Percentiles rank a stretch among this genome's conserved stretches.
Evolutionary conservation across 2,888 invertebrate genomes (phyloP).

Genomic region (Cheilosia grossa): DNA sequence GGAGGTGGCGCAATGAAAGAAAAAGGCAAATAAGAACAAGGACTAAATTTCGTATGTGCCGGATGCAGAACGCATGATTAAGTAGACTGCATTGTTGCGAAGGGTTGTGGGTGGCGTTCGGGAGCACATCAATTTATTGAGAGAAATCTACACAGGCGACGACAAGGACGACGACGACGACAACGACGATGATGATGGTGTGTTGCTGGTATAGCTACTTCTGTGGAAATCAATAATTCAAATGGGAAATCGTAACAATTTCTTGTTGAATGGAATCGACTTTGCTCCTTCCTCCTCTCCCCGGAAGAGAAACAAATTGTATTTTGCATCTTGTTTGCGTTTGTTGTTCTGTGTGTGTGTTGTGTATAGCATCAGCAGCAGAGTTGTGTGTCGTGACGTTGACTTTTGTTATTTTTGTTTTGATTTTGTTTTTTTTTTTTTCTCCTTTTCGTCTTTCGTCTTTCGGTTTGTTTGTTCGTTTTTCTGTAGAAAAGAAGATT

Average conservation of each 20-base stretch:
- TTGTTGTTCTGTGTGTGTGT: conserved; percentile 7
- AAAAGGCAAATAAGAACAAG: neutral
- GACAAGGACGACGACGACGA: neutral
- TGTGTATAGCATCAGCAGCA: too few species aligned
- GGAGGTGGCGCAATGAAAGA: neutral
- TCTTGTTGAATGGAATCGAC: conserved; percentile 68
- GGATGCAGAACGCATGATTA: neutral
- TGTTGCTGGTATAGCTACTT: neutral
- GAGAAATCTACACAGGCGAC: neutral
- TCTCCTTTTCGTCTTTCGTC: too few species aligned
- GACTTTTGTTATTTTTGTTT: conserved; percentile 26
- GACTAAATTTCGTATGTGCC: neutral
- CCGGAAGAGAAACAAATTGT: conserved; percentile 40
- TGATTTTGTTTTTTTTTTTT: neutral
- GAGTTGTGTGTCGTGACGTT: neutral
- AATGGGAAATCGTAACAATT: conserved; percentile 64
- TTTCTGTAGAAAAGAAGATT: conserved; percentile 28
- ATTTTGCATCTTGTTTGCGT: conserved; percentile 38
- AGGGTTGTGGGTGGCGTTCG: neutral
- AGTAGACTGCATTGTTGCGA: conserved; percentile 3
- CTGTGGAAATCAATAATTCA: conserved; percentile 47
- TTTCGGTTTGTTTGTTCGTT: neutral
- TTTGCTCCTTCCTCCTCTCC: conserved; percentile 10
- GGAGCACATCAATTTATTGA: conserved; percentile 6
- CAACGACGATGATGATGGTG: neutral